These are phyloP conservation scores for Clavelina lepadiformis DNA, from an alignment of 23 tunicate species.

Conservation along the genomic window DNA sequence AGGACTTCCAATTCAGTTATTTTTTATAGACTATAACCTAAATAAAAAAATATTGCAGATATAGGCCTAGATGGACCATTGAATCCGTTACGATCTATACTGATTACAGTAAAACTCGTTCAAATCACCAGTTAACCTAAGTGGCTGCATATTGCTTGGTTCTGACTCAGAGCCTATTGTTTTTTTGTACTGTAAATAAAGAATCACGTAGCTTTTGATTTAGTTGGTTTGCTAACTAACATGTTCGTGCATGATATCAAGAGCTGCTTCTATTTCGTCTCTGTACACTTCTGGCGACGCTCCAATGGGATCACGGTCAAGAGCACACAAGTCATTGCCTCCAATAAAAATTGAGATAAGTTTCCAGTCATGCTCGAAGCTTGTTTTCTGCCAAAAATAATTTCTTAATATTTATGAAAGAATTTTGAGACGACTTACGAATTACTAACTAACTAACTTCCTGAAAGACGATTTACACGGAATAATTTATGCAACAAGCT, in stretches of 20 bases:
- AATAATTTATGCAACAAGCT: conserved; percentile 1
- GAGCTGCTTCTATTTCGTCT: conserved; percentile 37
- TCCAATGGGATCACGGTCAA: conserved; percentile 48
- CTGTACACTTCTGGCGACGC: conserved; percentile 56
- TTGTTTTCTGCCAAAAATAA: conserved; percentile 30
- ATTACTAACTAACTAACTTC: too few species aligned
- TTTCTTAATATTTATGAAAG: too few species aligned
- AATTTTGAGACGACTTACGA: neutral
- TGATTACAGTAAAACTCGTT: neutral
- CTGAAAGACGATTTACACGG: neutral
- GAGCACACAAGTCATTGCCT: conserved; percentile 80
- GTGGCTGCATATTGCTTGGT: too few species aligned
- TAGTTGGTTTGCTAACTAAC: neutral
- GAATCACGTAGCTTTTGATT: too few species aligned
- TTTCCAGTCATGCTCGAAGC: conserved; percentile 74
- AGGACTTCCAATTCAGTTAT: neutral
- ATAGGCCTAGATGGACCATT: neutral
- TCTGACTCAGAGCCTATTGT: too few species aligned
- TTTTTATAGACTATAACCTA: neutral
- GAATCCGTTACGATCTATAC: neutral
- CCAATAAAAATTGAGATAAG: conserved; percentile 80
- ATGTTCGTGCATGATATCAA: conserved; percentile 49
- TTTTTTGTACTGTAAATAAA: too few species aligned
- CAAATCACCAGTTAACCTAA: too few species aligned
- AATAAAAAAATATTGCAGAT: neutral